Conservation (phyloP, 2,888 invertebrate genomes). For the Calliphora vomitoria region DNA sequence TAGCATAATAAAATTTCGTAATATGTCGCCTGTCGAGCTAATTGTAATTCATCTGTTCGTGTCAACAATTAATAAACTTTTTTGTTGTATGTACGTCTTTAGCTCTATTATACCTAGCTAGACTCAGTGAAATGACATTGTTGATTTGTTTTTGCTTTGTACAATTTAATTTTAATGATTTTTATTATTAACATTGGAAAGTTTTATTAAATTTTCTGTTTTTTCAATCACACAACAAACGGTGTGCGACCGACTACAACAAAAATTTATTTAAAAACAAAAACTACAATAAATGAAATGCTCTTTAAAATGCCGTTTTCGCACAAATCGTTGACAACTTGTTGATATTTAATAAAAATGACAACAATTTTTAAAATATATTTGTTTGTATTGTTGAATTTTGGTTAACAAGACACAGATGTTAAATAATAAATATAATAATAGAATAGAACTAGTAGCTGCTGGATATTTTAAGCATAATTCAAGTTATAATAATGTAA, state of each 20-base stretch:
- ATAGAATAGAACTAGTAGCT: background rate
- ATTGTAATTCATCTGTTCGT: background rate
- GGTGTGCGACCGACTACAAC: background rate
- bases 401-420: background rate
- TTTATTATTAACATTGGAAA: constrained; percentile 48
- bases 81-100: background rate
- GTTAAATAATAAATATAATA: constrained; percentile 6
- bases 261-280: background rate
- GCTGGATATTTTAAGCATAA: background rate
- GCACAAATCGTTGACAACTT: background rate
- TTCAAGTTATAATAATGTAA: background rate
- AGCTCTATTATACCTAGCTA: constrained; percentile 1
- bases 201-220: constrained; percentile 5
- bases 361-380: constrained; percentile 7
- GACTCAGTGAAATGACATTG: constrained; percentile 12
- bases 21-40: background rate
- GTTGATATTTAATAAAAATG: constrained; percentile 36
- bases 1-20: background rate
- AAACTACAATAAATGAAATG: background rate
- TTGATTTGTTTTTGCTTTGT: background rate
- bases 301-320: background rate
- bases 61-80: constrained; percentile 6
- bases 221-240: background rate
- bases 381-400: background rate
- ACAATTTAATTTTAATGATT: constrained; percentile 17